These are phyloP conservation scores for Gymnobelideus leadbeateri DNA, from an alignment of 2,113 vertebrate species.

Conservation along the genomic window DNA sequence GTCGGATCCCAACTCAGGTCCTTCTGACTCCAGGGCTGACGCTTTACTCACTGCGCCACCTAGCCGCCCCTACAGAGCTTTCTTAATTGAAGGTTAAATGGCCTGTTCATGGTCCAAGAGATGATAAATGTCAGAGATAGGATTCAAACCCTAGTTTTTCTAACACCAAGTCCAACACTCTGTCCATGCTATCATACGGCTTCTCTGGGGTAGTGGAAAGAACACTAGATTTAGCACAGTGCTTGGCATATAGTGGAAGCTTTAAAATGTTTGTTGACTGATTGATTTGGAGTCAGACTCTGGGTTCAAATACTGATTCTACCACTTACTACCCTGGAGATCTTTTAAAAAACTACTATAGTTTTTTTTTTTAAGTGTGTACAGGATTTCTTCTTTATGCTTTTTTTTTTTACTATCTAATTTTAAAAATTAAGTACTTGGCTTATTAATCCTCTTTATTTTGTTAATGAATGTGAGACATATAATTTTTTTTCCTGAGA, in stretches of 20 bases:
- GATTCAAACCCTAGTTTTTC: neutral
- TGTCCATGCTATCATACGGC: neutral
- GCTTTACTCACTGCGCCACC: too few species aligned
- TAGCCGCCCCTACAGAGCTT: too few species aligned
- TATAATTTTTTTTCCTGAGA: neutral
- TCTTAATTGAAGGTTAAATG: neutral
- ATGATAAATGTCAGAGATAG: neutral
- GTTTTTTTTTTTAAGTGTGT: too few species aligned
- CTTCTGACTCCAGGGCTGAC: too few species aligned
- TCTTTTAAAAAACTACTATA: neutral
- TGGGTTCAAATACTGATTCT: neutral
- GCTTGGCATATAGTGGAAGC: neutral
- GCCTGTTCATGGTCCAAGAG: neutral
- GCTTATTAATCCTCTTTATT: neutral
- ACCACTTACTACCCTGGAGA: neutral
- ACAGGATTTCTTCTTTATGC: neutral
- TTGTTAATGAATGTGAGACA: neutral
- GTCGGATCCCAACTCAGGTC: too few species aligned
- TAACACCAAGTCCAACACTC: neutral
- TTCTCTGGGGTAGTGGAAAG: neutral
- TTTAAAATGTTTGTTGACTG: neutral
- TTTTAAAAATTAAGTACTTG: neutral
- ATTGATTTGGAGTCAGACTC: neutral
- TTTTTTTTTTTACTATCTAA: neutral
- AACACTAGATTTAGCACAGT: neutral